Base-by-base conservation (phyloP, 2,113 vertebrate genomes). In the Indicator maculatus region DNA sequence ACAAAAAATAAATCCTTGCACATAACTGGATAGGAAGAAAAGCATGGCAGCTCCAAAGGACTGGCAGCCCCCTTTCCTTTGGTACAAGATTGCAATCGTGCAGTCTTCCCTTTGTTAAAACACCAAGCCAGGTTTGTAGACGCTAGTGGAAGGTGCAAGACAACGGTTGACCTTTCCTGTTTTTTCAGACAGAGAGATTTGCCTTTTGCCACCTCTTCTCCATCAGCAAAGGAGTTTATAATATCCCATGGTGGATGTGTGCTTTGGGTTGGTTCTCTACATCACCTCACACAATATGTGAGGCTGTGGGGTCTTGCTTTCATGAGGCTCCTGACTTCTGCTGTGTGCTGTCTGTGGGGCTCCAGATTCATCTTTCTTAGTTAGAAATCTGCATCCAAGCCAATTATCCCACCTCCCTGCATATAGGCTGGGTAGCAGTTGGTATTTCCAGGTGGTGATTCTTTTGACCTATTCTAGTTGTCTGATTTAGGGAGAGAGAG, bases 381-480 rank as follows among this genome's bases (percentile, higher is more conserved):
- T 1, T 31, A 47, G 60, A 9, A 26, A 6, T 74, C 52, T 83
- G 52, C 31, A 36, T 63, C 64, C 0, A 0, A 73, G 45, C 27
- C 59, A 10, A n/a, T 63, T 63, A 39, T 6, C 64, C 86, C 5
- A 0, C 31, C 45, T 67, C 21, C 61, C 19, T 81, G 47, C 31
- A 3, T 15, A 38, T 0, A 0, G 33, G 16, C 39, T 0, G 0
- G 36, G 26, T 21, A 38, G 72, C 24, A 21, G 56, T 41, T 74
- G 75, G 36, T 1, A 1, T 5, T 12, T 52, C 66, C 50, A 47
- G 59, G 72, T 5, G 1, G 66, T 70, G 58, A 6, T 79, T 83
- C 63, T 71, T 88, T 16, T 79, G 71, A 81, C 55, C 78, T 74
- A 1, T 31, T 60, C 7, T 45, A 61, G 50, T 71, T 63, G 59